These are phyloP conservation scores for Rhodinocichla rosea DNA, from an alignment of 2,113 vertebrate genomes.

Conservation along the genomic window DNA sequence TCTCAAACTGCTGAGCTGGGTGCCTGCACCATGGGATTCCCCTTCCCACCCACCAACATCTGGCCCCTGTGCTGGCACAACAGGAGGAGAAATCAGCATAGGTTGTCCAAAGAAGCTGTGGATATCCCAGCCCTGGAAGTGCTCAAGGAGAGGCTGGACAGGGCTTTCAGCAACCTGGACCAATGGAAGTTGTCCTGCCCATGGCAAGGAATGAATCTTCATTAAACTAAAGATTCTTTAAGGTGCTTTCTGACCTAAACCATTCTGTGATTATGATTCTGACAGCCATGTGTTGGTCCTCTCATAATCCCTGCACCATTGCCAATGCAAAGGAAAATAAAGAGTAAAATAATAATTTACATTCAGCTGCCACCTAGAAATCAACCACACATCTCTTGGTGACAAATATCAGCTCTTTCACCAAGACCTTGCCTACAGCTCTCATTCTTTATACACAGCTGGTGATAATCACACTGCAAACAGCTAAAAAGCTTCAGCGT, in stretches of 20 bases:
- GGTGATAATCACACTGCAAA: background rate
- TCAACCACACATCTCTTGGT: background rate
- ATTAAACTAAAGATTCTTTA: background rate
- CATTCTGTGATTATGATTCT: background rate
- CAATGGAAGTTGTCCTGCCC: background rate
- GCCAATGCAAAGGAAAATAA: background rate
- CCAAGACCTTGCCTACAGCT: background rate
- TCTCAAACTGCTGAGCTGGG: background rate
- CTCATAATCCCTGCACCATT: background rate
- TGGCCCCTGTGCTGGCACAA: fast-evolving
- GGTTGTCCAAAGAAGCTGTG: background rate
- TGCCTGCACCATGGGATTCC: fast-evolving
- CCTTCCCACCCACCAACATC: background rate
- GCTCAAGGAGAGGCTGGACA: background rate
- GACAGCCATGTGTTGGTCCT: fast-evolving
- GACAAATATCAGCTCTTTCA: background rate
- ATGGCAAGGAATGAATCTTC: too few species aligned
- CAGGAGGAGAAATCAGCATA: background rate
- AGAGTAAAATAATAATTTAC: background rate
- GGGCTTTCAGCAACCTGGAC: background rate
- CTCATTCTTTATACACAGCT: background rate
- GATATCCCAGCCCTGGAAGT: background rate
- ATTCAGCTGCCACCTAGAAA: background rate
- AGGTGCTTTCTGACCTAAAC: background rate
- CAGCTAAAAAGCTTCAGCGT: background rate